Evolutionary conservation across 2,797 vertebrate genomes (phyloP).

Genomic region (Acrossocheilus wenchowensis): DNA sequence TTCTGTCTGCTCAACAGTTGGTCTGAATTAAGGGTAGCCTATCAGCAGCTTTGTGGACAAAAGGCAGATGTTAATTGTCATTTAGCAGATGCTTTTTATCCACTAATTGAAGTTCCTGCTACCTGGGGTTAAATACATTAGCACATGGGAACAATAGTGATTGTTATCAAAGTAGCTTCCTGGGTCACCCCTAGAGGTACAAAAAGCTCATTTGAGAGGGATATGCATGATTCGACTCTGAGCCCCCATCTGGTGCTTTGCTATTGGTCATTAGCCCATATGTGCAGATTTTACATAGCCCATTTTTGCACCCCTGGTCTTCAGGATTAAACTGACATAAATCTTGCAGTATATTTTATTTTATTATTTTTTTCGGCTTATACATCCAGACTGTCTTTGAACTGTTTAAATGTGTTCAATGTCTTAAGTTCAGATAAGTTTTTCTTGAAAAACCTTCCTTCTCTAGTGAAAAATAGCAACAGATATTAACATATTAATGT

Average conservation of each 20-base stretch:
- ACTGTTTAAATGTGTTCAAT: neutral
- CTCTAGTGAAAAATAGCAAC: neutral
- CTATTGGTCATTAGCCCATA: neutral
- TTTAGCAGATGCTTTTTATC: slow-evolving; percentile 26
- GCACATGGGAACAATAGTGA: neutral
- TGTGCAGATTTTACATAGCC: neutral
- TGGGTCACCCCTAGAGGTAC: neutral
- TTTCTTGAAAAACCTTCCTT: neutral
- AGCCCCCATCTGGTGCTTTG: neutral
- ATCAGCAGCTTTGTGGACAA: slow-evolving; percentile 11
- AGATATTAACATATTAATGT: neutral
- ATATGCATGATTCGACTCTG: neutral
- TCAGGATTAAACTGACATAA: neutral
- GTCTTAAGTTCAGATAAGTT: neutral
- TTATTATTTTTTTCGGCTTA: neutral
- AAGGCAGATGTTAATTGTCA: slow-evolving; percentile 13
- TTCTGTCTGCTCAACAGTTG: neutral
- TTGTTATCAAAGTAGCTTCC: neutral
- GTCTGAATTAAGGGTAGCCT: neutral
- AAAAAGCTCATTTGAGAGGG: neutral
- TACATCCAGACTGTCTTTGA: neutral
- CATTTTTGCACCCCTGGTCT: neutral
- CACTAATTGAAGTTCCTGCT: neutral
- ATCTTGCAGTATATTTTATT: neutral
- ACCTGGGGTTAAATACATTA: slow-evolving; percentile 12